phyloP scores from a whole-genome alignment of 1,140 invertebrate species.

The Pogonomyrmex californicus region DNA sequence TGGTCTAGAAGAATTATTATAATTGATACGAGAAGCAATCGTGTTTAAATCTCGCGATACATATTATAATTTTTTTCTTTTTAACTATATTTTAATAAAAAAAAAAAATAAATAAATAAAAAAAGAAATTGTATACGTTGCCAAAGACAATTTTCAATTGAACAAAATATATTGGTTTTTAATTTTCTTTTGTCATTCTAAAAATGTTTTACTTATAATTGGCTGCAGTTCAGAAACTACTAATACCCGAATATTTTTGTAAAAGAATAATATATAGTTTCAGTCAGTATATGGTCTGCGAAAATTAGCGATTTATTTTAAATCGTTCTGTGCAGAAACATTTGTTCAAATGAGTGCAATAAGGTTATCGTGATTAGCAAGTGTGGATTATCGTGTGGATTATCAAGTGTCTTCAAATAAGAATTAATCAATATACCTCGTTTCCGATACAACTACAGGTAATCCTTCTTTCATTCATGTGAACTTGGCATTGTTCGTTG shows the following conservation, averaged over 20 bases:
- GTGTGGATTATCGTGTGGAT: too few species aligned
- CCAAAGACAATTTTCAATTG: neutral
- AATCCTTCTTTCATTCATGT: constrained; percentile 62
- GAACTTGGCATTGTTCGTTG: constrained; percentile 70
- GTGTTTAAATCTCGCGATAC: neutral
- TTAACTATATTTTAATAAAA: neutral
- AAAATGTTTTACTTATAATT: neutral
- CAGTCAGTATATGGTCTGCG: too few species aligned
- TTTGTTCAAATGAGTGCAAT: neutral
- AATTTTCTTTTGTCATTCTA: neutral
- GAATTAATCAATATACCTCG: constrained; percentile 67
- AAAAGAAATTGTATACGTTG: neutral
- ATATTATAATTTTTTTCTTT: neutral
- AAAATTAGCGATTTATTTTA: neutral
- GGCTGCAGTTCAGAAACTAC: neutral
- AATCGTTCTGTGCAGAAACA: neutral
- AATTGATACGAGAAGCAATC: neutral
- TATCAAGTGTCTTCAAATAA: too few species aligned
- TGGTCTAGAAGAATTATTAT: neutral
- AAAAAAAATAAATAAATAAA: too few species aligned
- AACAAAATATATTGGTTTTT: neutral
- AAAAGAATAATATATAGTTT: neutral
- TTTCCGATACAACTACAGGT: constrained; percentile 73
- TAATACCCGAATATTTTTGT: neutral
- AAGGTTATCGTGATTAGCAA: neutral